phyloP scores from a whole-genome alignment of 1,140 invertebrate species.

The Artemia franciscana region DNA sequence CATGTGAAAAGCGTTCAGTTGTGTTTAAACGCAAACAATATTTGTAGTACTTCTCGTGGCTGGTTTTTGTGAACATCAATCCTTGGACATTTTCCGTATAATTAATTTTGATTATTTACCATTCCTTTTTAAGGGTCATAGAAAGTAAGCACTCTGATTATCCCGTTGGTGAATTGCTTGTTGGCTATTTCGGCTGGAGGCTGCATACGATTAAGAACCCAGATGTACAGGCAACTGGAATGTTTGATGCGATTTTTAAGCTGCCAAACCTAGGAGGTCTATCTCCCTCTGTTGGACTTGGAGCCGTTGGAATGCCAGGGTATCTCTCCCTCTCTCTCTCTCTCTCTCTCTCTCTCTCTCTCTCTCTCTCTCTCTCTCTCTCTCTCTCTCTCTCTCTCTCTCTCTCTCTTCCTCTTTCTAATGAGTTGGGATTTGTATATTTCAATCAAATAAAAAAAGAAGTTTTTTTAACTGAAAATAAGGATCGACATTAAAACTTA shows the following conservation, averaged over 20 bases:
- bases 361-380: no score
- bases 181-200: conserved; percentile 34
- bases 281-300: conserved; percentile 30
- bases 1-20: no score
- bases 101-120: neutral
- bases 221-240: conserved; percentile 9
- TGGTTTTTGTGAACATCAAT: no score
- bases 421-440: no score
- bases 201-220: conserved; percentile 24
- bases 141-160: conserved; percentile 32
- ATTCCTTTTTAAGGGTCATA: conserved; percentile 18
- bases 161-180: conserved; percentile 30
- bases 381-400: no score
- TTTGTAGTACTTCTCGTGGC: no score
- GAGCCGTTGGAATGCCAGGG: conserved; percentile 37
- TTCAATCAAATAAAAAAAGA: no score
- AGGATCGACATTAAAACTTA: no score
- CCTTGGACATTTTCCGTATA: no score
- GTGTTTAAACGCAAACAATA: no score
- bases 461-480: no score
- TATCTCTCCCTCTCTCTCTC: conserved; percentile 13
- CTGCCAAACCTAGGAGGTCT: conserved; percentile 29
- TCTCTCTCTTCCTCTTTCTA: no score
- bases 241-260: conserved; percentile 16
- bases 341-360: neutral